Percentiles rank a stretch among this genome's conserved stretches.
phyloP scores from a whole-genome alignment of 2,797 vertebrate species.

The Enteromius treurensis region DNA sequence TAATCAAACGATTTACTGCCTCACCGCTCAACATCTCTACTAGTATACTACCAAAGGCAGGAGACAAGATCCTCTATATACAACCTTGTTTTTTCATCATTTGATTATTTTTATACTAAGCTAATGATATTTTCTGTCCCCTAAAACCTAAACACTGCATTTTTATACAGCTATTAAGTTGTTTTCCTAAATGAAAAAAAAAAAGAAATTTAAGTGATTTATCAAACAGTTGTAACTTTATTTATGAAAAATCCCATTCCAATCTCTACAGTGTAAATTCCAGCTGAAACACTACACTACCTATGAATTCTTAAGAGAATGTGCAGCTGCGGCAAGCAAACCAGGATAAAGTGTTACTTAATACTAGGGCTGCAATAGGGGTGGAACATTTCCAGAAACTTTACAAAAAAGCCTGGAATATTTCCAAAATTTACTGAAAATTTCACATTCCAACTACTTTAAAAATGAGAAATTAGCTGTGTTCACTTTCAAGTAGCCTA shows the following conservation, averaged over 20 bases:
- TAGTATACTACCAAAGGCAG: constrained; percentile 25
- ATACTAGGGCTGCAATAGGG: not conserved
- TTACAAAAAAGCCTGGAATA: no score
- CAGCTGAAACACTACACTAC: not conserved
- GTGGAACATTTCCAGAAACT: no score
- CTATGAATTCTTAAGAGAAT: not conserved
- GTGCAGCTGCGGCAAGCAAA: not conserved
- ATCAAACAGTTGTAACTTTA: not conserved
- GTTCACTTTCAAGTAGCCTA: not conserved
- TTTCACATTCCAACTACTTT: not conserved
- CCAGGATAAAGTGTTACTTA: not conserved
- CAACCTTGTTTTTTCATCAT: not conserved
- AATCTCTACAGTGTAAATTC: not conserved
- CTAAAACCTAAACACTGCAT: not conserved
- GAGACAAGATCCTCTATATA: not conserved
- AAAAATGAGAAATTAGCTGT: not conserved
- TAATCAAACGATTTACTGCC: constrained; percentile 50
- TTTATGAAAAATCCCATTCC: not conserved
- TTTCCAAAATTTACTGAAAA: no score
- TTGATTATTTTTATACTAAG: not conserved
- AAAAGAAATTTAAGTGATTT: not conserved
- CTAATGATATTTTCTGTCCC: not conserved
- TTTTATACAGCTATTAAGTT: not conserved
- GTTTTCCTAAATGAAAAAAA: not conserved
- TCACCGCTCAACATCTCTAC: constrained; percentile 24